phyloP scores from a whole-genome alignment of 2,113 vertebrate species.

The Polypterus senegalus region DNA sequence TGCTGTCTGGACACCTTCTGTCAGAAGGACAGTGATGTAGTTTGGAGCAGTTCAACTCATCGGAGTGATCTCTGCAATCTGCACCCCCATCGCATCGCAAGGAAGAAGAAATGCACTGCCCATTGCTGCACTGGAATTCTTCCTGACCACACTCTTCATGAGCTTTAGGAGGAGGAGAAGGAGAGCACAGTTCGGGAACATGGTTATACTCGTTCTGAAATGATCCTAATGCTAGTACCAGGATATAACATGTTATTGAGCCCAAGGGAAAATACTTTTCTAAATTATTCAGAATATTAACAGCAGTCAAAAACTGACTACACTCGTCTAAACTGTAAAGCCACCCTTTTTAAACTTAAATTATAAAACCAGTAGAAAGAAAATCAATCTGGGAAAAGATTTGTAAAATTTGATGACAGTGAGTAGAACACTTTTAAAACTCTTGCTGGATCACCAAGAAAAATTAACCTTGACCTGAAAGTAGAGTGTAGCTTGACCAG shows the following conservation, averaged over 20 bases:
- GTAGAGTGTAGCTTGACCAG: no score
- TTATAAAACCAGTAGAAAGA: no score
- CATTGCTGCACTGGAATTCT: constrained; percentile 55
- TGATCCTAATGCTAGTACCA: neutral
- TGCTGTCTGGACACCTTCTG: constrained; percentile 44
- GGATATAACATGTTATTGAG: neutral
- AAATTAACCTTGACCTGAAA: no score
- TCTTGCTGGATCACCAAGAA: no score
- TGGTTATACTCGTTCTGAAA: neutral
- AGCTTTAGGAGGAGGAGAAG: constrained; percentile 26
- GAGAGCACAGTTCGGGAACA: rapidly evolving
- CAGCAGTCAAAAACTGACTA: neutral
- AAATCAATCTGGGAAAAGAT: no score
- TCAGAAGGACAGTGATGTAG: constrained; percentile 43
- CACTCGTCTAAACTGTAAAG: neutral
- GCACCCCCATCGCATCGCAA: constrained; percentile 66
- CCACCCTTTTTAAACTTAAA: no score
- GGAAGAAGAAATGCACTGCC: constrained; percentile 60
- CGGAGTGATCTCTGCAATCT: constrained; percentile 68
- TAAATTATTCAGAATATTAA: no score
- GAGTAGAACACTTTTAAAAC: no score
- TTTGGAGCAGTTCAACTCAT: constrained; percentile 58
- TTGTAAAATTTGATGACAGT: no score
- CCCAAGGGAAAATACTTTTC: neutral
- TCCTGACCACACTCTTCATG: constrained; percentile 30